These are phyloP conservation scores for Lacerta bilineata DNA, from an alignment of 2,797 vertebrate genomes.

Conservation along the genomic window DNA sequence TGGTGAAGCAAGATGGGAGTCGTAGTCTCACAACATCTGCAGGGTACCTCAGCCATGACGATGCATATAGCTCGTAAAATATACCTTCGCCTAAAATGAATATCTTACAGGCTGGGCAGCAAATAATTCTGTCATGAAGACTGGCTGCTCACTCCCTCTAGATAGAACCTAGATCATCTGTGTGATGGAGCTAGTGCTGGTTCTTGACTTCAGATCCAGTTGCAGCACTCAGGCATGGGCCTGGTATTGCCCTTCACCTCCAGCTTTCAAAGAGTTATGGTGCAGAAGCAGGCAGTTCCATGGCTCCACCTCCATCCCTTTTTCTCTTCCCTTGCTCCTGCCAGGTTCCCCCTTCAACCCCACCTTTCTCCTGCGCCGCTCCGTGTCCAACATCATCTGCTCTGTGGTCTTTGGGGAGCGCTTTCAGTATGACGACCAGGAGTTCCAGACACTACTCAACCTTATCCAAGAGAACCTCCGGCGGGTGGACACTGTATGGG, in stretches of 20 bases:
- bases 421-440: slow-evolving; percentile 55
- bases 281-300: neutral
- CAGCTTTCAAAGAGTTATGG: neutral
- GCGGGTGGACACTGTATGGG: slow-evolving; percentile 52
- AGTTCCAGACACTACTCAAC: slow-evolving; percentile 56
- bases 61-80: too few species aligned
- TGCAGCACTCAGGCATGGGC: neutral
- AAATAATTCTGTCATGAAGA: too few species aligned
- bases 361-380: slow-evolving; percentile 66
- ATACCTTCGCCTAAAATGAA: too few species aligned
- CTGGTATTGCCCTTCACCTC: neutral
- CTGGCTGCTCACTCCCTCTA: too few species aligned
- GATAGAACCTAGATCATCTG: too few species aligned
- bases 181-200: too few species aligned
- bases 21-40: too few species aligned
- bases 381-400: slow-evolving; percentile 69
- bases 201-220: neutral
- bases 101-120: too few species aligned
- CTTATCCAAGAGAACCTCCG: slow-evolving; percentile 33
- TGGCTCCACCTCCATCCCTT: rapidly evolving
- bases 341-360: slow-evolving; percentile 67
- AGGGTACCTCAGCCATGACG: too few species aligned
- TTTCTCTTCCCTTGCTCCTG: neutral
- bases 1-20: too few species aligned
- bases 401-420: slow-evolving; percentile 61